A percentile compares a stretch with the other conserved stretches of the same genome.
These are phyloP conservation scores for Sylvilagus bachmani DNA, from an alignment of 2,113 vertebrate genomes.

Conservation along the genomic window DNA sequence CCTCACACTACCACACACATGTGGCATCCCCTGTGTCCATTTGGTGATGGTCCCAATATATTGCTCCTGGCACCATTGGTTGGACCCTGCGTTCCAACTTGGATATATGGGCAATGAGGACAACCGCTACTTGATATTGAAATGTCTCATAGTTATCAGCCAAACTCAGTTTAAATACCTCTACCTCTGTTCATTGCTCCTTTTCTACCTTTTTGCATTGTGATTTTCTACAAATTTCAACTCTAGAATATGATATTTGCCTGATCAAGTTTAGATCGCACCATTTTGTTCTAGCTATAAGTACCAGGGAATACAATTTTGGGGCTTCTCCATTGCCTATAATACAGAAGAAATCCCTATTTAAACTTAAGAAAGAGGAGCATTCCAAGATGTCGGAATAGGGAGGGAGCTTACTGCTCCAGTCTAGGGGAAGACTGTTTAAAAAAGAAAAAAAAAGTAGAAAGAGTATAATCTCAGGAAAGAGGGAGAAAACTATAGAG, in stretches of 20 bases:
- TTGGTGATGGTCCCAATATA: neutral
- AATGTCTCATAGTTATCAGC: neutral
- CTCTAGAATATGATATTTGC: neutral
- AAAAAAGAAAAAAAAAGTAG: too few species aligned
- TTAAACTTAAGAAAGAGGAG: neutral
- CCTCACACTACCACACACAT: fast-evolving
- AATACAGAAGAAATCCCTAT: neutral
- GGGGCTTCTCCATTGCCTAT: neutral
- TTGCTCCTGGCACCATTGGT: neutral
- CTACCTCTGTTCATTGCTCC: neutral
- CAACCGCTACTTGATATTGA: neutral
- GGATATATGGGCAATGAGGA: neutral
- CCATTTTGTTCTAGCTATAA: neutral
- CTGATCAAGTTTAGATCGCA: neutral
- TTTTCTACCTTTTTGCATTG: neutral
- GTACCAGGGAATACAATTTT: fast-evolving
- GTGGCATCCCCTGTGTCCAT: fast-evolving
- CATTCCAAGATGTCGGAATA: too few species aligned
- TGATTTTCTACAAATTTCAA: neutral
- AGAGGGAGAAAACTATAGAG: too few species aligned
- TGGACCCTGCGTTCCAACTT: neutral
- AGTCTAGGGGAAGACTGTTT: too few species aligned
- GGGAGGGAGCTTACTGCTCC: too few species aligned
- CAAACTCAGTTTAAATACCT: neutral
- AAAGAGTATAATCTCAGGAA: too few species aligned